These are phyloP conservation scores for Cancer borealis DNA, from an alignment of 2,888 invertebrate species.

Conservation along the genomic window DNA sequence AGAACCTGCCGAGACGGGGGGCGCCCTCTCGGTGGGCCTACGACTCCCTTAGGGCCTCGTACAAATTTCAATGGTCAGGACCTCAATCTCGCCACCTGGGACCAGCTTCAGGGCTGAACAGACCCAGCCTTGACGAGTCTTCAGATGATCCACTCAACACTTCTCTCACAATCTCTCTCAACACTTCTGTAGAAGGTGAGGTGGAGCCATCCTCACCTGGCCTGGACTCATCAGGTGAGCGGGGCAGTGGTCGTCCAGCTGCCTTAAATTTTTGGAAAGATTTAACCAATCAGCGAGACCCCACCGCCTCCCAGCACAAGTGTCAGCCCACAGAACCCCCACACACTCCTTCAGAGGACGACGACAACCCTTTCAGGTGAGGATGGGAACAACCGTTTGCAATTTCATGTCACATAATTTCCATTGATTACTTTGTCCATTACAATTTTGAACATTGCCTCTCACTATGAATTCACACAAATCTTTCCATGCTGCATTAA, in stretches of 20 bases:
- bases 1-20: constrained; percentile 74
- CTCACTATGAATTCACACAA: neutral
- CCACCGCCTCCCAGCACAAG: constrained; percentile 4
- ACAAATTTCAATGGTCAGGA: constrained; percentile 75
- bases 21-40: constrained; percentile 74
- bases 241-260: constrained; percentile 66
- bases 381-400: neutral
- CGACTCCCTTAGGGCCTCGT: constrained; percentile 76
- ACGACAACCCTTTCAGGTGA: constrained; percentile 71
- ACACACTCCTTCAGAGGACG: constrained; percentile 53
- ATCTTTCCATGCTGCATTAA: too few relatives aligned
- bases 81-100: constrained; percentile 25
- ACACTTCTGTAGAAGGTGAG: constrained; percentile 72
- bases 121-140: constrained; percentile 60
- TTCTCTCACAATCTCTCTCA: constrained; percentile 68
- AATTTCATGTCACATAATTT: neutral
- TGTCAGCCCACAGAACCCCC: neutral
- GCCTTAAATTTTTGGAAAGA: constrained; percentile 78
- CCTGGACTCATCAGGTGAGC: constrained; percentile 1
- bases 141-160: constrained; percentile 70
- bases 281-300: constrained; percentile 21
- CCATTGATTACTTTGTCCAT: neutral
- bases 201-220: constrained; percentile 49
- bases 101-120: constrained; percentile 13
- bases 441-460: neutral